A percentile compares a stretch with the other conserved stretches of the same genome.
Conservation (phyloP, 2,888 invertebrate genomes). For the Macaria liturata region DNA sequence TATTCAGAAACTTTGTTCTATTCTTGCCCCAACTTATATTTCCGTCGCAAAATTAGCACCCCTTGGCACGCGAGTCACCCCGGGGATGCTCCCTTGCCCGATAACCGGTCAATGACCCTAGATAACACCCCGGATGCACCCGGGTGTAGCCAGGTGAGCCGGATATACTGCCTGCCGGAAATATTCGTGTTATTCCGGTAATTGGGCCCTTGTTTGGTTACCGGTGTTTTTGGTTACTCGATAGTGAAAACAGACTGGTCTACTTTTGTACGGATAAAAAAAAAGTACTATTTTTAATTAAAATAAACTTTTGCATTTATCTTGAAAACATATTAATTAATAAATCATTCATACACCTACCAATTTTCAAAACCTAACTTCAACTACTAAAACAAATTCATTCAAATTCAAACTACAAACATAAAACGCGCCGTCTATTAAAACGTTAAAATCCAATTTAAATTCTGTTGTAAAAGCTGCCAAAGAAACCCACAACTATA, state of each 20-base stretch:
- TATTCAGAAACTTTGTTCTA: too few relatives aligned
- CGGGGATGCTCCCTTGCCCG: not conserved
- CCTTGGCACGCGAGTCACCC: slow-evolving; percentile 29
- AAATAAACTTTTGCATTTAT: too few relatives aligned
- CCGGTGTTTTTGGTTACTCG: too few relatives aligned
- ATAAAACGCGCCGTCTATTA: not conserved
- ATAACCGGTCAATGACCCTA: slow-evolving; percentile 5
- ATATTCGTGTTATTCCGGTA: not conserved
- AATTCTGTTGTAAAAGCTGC: slow-evolving; percentile 12
- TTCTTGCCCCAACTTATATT: not conserved
- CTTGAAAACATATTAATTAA: too few relatives aligned
- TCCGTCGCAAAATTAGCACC: slow-evolving; percentile 23
- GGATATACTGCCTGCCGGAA: too few relatives aligned
- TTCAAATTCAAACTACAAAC: too few relatives aligned
- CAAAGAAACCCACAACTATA: slow-evolving; percentile 17
- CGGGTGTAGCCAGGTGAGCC: not conserved
- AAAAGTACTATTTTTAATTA: too few relatives aligned
- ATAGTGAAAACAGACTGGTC: too few relatives aligned
- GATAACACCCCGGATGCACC: not conserved
- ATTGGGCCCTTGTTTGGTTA: not conserved
- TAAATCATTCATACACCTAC: not conserved
- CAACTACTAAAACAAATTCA: too few relatives aligned
- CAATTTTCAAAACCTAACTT: too few relatives aligned
- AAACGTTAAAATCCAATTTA: slow-evolving; percentile 20
- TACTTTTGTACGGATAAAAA: too few relatives aligned